Conservation (phyloP, 37 sponge, comb jelly and placozoan genomes). For the Axinella damicornis region DNA sequence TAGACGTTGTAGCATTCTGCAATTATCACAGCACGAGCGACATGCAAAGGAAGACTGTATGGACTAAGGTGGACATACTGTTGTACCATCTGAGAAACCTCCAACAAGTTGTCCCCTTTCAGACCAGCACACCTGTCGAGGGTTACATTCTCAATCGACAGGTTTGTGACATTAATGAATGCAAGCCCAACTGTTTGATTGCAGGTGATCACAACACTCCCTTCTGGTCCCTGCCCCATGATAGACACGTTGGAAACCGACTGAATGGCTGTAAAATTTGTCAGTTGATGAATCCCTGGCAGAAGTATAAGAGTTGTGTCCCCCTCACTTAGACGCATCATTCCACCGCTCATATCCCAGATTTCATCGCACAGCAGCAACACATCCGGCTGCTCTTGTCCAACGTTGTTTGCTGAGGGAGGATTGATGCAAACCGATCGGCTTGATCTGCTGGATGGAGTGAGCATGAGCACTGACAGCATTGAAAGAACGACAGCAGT, state of each 20-base stretch:
- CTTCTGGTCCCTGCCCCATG: not conserved
- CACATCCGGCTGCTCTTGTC: too few species aligned
- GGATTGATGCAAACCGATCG: too few species aligned
- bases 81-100: not conserved
- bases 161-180: not conserved
- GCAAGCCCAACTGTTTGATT: not conserved
- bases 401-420: too few species aligned
- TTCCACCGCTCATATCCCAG: too few species aligned
- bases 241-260: not conserved
- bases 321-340: too few species aligned
- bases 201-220: not conserved
- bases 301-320: not conserved
- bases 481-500: too few species aligned
- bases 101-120: not conserved
- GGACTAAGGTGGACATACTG: not conserved
- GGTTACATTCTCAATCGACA: conserved; percentile 2
- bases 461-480: too few species aligned
- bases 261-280: not conserved
- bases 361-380: too few species aligned
- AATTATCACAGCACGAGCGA: conserved; percentile 4
- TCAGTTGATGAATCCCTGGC: not conserved
- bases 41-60: not conserved
- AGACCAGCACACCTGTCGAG: not conserved
- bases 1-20: not conserved
- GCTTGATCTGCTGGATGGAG: too few species aligned